Conservation (phyloP, 2,797 vertebrate species). For the Aplochiton taeniatus region DNA sequence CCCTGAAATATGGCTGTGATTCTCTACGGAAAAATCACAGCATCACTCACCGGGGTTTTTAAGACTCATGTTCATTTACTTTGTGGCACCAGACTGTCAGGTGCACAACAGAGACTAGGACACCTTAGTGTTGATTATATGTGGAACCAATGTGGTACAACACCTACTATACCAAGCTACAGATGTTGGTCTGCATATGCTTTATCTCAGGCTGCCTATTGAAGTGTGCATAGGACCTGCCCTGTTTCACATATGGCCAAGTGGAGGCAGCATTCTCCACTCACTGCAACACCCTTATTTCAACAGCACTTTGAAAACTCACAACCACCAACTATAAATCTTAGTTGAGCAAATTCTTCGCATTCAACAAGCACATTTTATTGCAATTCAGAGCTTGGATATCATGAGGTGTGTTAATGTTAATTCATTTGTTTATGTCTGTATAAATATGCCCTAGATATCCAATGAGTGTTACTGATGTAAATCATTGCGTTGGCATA, state of each 20-base stretch:
- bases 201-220: slow-evolving; percentile 12
- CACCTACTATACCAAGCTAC: background rate
- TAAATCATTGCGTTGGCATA: slow-evolving; percentile 5
- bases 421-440: background rate
- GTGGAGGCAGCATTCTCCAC: slow-evolving; percentile 58
- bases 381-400: background rate
- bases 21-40: background rate
- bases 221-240: slow-evolving; percentile 29
- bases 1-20: background rate
- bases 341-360: too few relatives aligned
- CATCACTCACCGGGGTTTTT: background rate
- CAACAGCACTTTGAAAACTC: slow-evolving; percentile 8
- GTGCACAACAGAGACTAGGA: slow-evolving; percentile 2
- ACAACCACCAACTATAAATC: too few relatives aligned
- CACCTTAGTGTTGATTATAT: slow-evolving; percentile 10
- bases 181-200: slow-evolving; percentile 1
- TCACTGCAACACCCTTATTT: slow-evolving; percentile 20
- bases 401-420: slow-evolving; percentile 3
- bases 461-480: slow-evolving; percentile 11
- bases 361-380: background rate
- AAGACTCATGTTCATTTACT: too few relatives aligned
- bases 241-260: slow-evolving; percentile 52
- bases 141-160: slow-evolving; percentile 8
- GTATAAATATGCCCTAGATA: slow-evolving; percentile 2
- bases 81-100: too few relatives aligned